Conservation (phyloP, 2,888 invertebrate species). For the Perithous albicinctus region DNA sequence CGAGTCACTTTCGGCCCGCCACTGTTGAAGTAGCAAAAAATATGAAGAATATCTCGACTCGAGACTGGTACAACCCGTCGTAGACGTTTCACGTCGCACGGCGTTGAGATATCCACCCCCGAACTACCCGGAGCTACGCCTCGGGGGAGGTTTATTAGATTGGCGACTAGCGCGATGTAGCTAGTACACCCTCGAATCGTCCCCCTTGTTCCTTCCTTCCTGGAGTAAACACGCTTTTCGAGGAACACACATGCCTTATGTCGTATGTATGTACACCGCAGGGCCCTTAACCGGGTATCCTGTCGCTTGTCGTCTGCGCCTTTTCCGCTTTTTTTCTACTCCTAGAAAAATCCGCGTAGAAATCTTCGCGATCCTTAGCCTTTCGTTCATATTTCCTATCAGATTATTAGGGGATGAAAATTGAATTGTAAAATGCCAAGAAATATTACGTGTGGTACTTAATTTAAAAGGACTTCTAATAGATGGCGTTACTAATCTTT, state of each 20-base stretch:
- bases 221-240: constrained; percentile 80
- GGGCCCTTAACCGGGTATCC: constrained; percentile 4
- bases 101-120: constrained; percentile 40
- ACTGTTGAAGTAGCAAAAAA: constrained; percentile 33
- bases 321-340: background rate
- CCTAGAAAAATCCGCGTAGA: background rate
- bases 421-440: background rate
- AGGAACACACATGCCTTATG: constrained; percentile 72
- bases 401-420: background rate
- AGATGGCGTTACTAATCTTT: no score
- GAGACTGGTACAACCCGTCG: constrained; percentile 19
- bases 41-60: constrained; percentile 32
- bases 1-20: constrained; percentile 36
- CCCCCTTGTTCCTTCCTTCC: constrained; percentile 68
- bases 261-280: constrained; percentile 37
- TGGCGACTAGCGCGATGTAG: constrained; percentile 70
- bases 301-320: constrained; percentile 1
- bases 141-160: constrained; percentile 74
- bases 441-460: no score
- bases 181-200: constrained; percentile 20
- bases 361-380: background rate
- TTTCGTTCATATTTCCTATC: background rate
- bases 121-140: constrained; percentile 36
- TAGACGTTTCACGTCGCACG: constrained; percentile 21
- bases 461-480: no score